Evolutionary conservation across 2,888 invertebrate species (phyloP).

Genomic region (Eumerus sabulonum): DNA sequence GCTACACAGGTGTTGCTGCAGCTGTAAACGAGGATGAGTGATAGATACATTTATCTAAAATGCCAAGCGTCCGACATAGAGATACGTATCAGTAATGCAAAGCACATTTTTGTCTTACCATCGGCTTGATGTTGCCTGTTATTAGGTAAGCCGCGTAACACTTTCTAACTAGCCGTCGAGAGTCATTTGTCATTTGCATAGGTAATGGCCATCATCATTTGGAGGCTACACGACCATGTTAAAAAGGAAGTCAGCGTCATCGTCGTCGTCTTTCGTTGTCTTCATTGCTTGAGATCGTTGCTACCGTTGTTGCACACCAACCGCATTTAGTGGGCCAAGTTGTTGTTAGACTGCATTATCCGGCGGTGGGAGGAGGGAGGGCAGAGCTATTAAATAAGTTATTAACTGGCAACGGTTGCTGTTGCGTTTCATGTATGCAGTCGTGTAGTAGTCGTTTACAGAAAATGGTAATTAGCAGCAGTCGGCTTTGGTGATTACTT

Average conservation of each 20-base stretch:
- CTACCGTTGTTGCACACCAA: conserved; percentile 23
- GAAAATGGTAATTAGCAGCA: conserved; percentile 50
- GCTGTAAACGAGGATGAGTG: conserved; percentile 30
- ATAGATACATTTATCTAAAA: conserved; percentile 41
- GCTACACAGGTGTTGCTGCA: conserved; percentile 57
- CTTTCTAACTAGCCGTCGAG: conserved; percentile 56
- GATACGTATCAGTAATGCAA: conserved; percentile 55
- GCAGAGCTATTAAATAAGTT: conserved; percentile 54
- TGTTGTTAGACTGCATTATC: neutral
- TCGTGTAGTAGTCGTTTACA: conserved; percentile 22
- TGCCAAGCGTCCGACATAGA: conserved; percentile 59
- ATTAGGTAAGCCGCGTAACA: conserved; percentile 65
- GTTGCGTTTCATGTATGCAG: conserved; percentile 16
- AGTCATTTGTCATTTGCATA: conserved; percentile 65
- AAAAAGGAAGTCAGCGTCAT: conserved; percentile 58
- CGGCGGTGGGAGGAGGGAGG: neutral
- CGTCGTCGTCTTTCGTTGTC: no score
- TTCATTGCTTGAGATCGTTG: no score
- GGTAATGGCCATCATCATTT: conserved; percentile 61
- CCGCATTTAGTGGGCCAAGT: conserved; percentile 51
- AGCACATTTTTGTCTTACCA: conserved; percentile 53
- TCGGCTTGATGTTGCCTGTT: conserved; percentile 12
- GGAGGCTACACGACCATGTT: conserved; percentile 29
- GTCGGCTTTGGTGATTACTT: conserved; percentile 39
- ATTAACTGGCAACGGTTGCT: conserved; percentile 37